These are phyloP conservation scores for Linyphia triangularis DNA, from an alignment of 2,888 invertebrate genomes.

Conservation along the genomic window DNA sequence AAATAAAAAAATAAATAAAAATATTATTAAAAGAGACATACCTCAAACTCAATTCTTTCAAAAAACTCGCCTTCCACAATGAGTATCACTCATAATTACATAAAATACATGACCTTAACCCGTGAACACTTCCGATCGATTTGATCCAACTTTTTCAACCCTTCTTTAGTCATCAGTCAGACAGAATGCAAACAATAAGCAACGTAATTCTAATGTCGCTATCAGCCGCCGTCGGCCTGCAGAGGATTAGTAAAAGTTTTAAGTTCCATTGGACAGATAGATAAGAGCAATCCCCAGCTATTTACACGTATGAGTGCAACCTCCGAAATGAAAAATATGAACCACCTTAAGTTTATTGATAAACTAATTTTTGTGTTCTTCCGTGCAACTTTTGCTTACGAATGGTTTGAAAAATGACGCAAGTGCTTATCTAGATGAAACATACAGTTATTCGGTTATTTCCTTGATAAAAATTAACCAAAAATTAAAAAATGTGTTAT, in stretches of 20 bases:
- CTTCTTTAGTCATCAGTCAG: slow-evolving; percentile 31
- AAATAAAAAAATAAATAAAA: background rate
- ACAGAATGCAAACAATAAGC: slow-evolving; percentile 50
- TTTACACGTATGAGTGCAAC: slow-evolving; percentile 56
- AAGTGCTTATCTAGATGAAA: slow-evolving; percentile 70
- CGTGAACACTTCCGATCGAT: slow-evolving; percentile 16
- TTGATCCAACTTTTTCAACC: slow-evolving; percentile 22
- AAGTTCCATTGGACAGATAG: slow-evolving; percentile 44
- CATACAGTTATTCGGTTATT: slow-evolving; percentile 50
- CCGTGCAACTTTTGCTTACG: slow-evolving; percentile 33
- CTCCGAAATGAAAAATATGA: slow-evolving; percentile 18
- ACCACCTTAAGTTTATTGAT: background rate
- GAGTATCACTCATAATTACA: no score
- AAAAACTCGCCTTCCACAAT: no score
- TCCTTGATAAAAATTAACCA: slow-evolving; percentile 5
- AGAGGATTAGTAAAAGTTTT: slow-evolving; percentile 60
- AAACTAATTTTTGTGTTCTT: slow-evolving; percentile 26
- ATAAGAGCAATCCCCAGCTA: slow-evolving; percentile 31
- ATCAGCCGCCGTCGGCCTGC: slow-evolving; percentile 65
- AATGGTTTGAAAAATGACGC: slow-evolving; percentile 69
- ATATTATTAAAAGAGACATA: background rate
- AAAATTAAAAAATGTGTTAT: background rate
- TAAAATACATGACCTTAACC: slow-evolving; percentile 1
- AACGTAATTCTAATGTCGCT: slow-evolving; percentile 53
- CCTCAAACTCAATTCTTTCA: no score